These are phyloP conservation scores for Macrotis lagotis DNA, from an alignment of 2,113 vertebrate genomes.

Conservation along the genomic window DNA sequence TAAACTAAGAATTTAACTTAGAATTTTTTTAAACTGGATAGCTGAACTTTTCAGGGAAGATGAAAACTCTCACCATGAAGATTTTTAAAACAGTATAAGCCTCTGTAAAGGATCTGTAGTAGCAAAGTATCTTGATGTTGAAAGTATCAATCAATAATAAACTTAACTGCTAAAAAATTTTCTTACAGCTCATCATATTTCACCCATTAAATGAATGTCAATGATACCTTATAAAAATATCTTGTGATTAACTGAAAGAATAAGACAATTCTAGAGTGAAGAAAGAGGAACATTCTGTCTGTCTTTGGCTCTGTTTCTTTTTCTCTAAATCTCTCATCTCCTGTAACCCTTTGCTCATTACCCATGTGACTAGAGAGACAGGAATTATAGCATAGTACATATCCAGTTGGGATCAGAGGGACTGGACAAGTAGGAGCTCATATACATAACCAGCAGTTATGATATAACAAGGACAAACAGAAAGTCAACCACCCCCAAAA, in stretches of 20 bases:
- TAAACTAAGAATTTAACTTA: background rate
- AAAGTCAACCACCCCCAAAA: background rate
- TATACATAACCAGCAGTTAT: background rate
- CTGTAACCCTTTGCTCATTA: background rate
- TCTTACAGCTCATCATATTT: background rate
- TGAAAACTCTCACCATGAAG: background rate
- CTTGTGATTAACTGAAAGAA: background rate
- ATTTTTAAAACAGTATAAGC: constrained; percentile 27
- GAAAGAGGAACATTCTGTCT: background rate
- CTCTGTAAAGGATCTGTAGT: background rate
- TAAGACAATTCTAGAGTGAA: background rate
- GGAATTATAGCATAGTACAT: background rate
- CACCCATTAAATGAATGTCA: background rate
- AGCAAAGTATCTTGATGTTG: too few species aligned
- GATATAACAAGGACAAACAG: background rate
- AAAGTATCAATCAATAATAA: background rate
- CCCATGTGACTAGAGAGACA: background rate
- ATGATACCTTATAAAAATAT: background rate
- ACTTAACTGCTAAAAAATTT: background rate
- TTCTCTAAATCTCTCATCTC: too few species aligned
- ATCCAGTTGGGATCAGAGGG: background rate
- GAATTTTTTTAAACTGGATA: background rate
- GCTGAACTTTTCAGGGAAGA: background rate
- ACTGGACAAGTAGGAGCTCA: background rate
- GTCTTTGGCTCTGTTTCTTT: background rate